Percentiles rank a stretch among this genome's conserved stretches.
phyloP scores from a whole-genome alignment of 2,797 vertebrate species.

The Acipenser transmontanus region DNA sequence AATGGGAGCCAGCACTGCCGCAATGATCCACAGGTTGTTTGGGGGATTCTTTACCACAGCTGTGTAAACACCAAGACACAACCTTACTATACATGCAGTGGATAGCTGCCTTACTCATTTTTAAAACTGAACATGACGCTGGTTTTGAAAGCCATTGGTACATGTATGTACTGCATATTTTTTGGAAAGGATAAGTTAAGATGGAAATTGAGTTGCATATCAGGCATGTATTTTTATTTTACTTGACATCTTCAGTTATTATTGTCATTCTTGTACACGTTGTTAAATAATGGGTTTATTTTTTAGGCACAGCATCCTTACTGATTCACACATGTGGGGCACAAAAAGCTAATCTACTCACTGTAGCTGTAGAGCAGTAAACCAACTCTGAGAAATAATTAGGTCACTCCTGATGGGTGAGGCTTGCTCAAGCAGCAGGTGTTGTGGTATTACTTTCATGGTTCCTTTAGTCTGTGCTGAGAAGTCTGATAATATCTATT shows the following conservation, averaged over 20 bases:
- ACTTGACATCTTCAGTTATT: no score
- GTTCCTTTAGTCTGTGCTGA: background rate
- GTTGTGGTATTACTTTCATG: background rate
- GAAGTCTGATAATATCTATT: background rate
- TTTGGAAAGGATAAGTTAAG: background rate
- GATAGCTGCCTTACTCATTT: background rate
- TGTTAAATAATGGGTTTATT: no score
- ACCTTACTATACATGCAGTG: background rate
- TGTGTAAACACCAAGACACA: constrained; percentile 33
- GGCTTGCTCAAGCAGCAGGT: background rate
- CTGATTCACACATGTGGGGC: no score
- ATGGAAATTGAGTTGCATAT: no score
- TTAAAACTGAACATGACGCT: no score
- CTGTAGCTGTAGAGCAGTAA: no score
- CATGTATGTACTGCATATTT: no score
- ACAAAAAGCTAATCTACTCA: no score
- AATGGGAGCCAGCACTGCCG: constrained; percentile 88
- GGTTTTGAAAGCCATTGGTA: no score
- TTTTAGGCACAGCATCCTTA: no score
- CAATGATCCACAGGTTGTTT: constrained; percentile 97
- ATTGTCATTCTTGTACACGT: no score
- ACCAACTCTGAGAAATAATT: background rate
- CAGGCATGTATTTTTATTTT: no score
- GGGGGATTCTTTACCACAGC: constrained; percentile 94
- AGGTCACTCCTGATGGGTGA: background rate